These are phyloP conservation scores for Betta splendens DNA, from an alignment of 2,797 vertebrate species.

Conservation along the genomic window DNA sequence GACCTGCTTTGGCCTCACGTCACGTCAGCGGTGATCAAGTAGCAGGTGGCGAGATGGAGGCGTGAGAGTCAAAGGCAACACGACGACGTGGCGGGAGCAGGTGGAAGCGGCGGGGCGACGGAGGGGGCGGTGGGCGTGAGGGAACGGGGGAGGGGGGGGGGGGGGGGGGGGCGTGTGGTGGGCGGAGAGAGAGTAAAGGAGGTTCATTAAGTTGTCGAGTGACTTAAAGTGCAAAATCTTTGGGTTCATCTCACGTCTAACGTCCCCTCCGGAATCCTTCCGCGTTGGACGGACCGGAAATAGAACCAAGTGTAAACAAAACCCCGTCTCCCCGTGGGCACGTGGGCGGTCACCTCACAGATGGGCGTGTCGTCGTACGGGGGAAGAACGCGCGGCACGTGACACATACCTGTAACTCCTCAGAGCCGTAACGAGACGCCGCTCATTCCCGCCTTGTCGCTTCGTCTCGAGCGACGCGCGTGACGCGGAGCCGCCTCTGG, in stretches of 20 bases:
- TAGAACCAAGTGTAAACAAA: constrained; percentile 36
- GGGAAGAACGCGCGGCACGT: constrained; percentile 23
- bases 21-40: neutral
- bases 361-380: too few relatives aligned
- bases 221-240: neutral
- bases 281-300: constrained; percentile 40
- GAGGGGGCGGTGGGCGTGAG: neutral
- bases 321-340: constrained; percentile 18
- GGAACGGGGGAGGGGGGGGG: neutral
- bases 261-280: constrained; percentile 31
- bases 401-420: constrained; percentile 49
- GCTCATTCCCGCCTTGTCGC: too few relatives aligned
- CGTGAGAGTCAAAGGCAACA: neutral
- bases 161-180: neutral
- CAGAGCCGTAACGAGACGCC: too few relatives aligned
- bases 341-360: constrained; percentile 69
- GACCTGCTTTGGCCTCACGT: neutral
- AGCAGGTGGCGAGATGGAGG: neutral
- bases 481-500: constrained; percentile 64
- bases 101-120: neutral
- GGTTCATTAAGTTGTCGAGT: neutral
- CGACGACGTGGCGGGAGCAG: neutral
- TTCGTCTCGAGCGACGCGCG: too few relatives aligned
- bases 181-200: neutral
- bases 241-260: constrained; percentile 10